Percentiles rank a stretch among this genome's conserved stretches.
Evolutionary conservation across 2,113 vertebrate genomes (phyloP).

Genomic region (Corynorhinus townsendii): DNA sequence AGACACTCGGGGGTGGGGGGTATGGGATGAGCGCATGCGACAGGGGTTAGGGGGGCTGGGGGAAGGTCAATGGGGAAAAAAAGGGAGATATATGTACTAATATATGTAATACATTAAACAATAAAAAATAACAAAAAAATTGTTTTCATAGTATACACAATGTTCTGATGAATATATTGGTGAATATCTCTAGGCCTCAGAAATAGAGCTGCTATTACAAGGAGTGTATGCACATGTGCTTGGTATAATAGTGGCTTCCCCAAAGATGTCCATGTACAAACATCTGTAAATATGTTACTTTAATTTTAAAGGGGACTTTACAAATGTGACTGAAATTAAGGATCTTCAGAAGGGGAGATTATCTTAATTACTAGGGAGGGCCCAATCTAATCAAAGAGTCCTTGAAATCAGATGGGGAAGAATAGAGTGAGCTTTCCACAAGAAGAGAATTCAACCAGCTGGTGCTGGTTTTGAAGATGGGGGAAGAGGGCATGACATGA

Average conservation of each 20-base stretch:
- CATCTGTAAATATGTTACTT: not conserved
- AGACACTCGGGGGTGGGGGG: no score
- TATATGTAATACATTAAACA: no score
- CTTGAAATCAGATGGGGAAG: not conserved
- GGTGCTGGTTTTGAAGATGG: not conserved
- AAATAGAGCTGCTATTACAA: not conserved
- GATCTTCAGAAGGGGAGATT: not conserved
- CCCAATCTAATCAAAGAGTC: not conserved
- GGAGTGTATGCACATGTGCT: not conserved
- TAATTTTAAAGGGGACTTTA: not conserved
- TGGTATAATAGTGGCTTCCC: not conserved
- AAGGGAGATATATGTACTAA: no score
- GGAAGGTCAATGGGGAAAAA: no score
- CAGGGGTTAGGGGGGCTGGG: no score
- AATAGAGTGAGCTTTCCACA: not conserved
- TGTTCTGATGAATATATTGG: not conserved
- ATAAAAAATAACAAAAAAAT: not conserved
- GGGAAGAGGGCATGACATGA: not conserved
- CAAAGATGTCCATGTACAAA: not conserved
- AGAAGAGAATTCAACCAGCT: not conserved
- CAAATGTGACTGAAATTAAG: not conserved
- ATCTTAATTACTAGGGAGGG: not conserved
- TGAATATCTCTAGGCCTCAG: not conserved
- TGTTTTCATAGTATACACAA: not conserved
- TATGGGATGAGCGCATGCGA: no score